Evolutionary conservation across 2,797 vertebrate genomes (phyloP), one percentile per base, ranked within the genome.

Genomic region (Gallinago solitaria): DNA sequence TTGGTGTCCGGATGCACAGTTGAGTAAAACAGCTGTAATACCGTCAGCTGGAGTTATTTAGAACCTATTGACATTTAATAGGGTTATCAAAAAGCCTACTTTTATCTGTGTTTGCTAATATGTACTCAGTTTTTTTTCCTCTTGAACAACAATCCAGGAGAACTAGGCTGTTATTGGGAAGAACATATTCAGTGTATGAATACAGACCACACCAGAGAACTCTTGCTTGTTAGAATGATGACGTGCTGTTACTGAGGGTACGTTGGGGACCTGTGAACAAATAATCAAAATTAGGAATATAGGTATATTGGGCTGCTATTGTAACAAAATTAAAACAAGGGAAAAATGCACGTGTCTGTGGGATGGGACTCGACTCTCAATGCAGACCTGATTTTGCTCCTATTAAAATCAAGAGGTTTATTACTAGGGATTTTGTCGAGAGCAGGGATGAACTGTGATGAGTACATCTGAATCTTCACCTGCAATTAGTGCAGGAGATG

Each of bases 391-490:
- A 35, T 30, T 48, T 27, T 24, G 24, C 8, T 37, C 23, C 32
- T 71, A 21, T 27, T 24, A 7, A 39, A 47, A 16, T 41, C 47
- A 54, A 6, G 5, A 23, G 16, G 16, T 21, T 8, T 12, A 2
- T 74, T 37, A 15, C 5, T 5, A 2, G 25, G 47, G 47, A 19
- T 11, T 47, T 45, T 37, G 9, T 30, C 0, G 1, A 35, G 61
- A 43, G 19, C 9, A 5, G 6, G n/a, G 33, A 61, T 75, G 51
- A 64, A 16, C 16, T 2, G 1, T 5, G 3, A 1, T 11, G n/a
- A 41, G 16, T 10, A 21, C 13, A 8, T 35, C 56, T 41, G 35
- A 30, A 47, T 14, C 47, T 23, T 23, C 14, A 17, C 35, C 35
- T 71, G 39, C 47, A 25, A 0, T 28, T 47, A 59, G 43, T 6